A percentile compares a stretch with the other conserved stretches of the same genome.
phyloP scores from a whole-genome alignment of 2,113 vertebrate genomes.

The Zapornia atra region DNA sequence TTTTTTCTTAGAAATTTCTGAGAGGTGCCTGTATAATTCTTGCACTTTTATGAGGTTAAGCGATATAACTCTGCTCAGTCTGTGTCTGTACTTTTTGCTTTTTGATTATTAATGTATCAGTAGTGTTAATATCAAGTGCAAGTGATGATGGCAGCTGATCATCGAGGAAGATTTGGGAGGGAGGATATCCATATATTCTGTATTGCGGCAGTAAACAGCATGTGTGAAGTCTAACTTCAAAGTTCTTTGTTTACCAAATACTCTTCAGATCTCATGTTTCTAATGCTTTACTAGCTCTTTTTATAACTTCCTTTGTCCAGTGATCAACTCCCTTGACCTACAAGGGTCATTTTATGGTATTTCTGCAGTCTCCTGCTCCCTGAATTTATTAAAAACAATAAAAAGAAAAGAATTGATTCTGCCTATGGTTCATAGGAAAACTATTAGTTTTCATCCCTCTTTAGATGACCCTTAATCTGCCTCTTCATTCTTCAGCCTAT shows the following conservation, averaged over 20 bases:
- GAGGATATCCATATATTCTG: neutral
- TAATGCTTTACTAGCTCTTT: neutral
- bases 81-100: neutral
- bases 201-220: neutral
- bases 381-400: slow-evolving; percentile 17
- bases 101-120: neutral
- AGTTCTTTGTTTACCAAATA: neutral
- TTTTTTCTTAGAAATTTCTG: neutral
- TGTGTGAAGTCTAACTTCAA: neutral
- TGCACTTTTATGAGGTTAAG: neutral
- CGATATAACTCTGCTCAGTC: neutral
- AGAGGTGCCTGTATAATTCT: neutral
- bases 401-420: neutral
- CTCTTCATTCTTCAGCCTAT: neutral
- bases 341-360: neutral
- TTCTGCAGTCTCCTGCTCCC: neutral
- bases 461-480: neutral
- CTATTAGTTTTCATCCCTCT: neutral
- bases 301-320: neutral
- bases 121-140: neutral
- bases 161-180: neutral
- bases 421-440: neutral
- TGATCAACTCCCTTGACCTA: neutral
- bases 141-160: neutral
- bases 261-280: neutral